Base-by-base conservation (phyloP, 2,888 invertebrate genomes). In the Leistus spinibarbis region DNA sequence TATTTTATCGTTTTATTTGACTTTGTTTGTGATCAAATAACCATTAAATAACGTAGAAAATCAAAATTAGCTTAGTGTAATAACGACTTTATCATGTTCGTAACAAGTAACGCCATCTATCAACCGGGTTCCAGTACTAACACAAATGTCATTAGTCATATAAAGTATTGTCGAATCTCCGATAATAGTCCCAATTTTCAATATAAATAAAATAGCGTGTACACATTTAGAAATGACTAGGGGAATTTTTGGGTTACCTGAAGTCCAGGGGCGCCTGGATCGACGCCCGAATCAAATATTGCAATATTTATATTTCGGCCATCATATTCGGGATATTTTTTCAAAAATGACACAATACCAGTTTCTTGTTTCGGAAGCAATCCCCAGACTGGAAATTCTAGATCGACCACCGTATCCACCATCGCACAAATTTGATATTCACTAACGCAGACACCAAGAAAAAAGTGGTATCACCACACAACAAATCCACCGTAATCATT, bases 261-360 rank as follows among this genome's bases (percentile, higher is more conserved):
- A 80, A 99, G 89, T 77, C 99, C 99, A 78, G 94, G 91, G 7
- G 97, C 97, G 64, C 95, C 96, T 22, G 99, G 98, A 89, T 99
- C 99, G 71, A 99, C 95, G 7, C 99, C 99, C 2, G 98, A 98
- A 87, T 99, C 99, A 81, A 99, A 93, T 84, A 99, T 95, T 60
- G 98, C 99, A 84, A 99, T 97, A 79, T 94, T 88, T 69, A 95
- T 93, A 81, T 93, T 94, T 82, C 96, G 90, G 56, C 99, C 99
- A 89, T 99, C 97, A 84, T 92, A 97, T 72, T 91, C 89, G 0
- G 97, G 95, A 88, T 96, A 92, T 88, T 96, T 97, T 80, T 89
- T 91, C 77, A 97, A 85, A 88, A 98, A 98, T 77, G 92, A 91
- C 63, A 91, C 88, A 9, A 96, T 96, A 76, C 95, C 96, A 24